Conservation (phyloP, 1,140 invertebrate species). For the Papilio dardanus region DNA sequence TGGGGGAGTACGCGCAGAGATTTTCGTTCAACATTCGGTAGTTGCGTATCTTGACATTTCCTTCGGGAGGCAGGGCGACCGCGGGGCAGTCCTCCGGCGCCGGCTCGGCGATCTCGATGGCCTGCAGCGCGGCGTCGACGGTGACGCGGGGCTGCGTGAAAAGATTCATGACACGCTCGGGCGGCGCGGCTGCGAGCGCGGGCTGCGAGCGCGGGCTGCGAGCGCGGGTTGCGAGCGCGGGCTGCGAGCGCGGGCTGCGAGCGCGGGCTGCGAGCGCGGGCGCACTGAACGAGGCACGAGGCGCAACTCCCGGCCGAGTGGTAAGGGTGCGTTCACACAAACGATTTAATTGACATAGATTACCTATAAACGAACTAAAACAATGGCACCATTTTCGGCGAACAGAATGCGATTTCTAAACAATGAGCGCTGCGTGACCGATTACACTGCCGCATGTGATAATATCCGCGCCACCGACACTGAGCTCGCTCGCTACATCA, state of each 20-base stretch:
- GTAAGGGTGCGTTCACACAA: constrained; percentile 10
- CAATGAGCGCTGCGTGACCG: not conserved
- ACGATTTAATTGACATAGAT: not conserved
- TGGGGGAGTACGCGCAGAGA: constrained; percentile 65
- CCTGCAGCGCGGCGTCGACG: constrained; percentile 45
- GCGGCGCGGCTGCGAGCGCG: constrained; percentile 50
- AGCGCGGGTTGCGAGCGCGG: constrained; percentile 54
- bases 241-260: constrained; percentile 37
- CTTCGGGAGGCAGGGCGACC: constrained; percentile 61
- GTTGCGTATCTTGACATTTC: constrained; percentile 66
- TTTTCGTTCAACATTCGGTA: constrained; percentile 66
- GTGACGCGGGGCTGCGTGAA: constrained; percentile 43
- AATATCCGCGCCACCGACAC: constrained; percentile 1
- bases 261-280: constrained; percentile 55
- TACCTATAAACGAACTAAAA: not conserved
- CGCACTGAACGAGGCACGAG: constrained; percentile 49
- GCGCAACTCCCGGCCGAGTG: constrained; percentile 6
- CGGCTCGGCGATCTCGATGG: constrained; percentile 65
- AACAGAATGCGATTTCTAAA: not conserved
- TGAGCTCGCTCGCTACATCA: not conserved
- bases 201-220: constrained; percentile 48
- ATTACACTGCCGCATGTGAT: constrained; percentile 14
- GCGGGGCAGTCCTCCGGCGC: constrained; percentile 56
- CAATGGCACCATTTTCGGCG: not conserved
- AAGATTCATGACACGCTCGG: constrained; percentile 58